phyloP scores from a whole-genome alignment of 2,888 invertebrate genomes.

The Theodoxus fluviatilis region DNA sequence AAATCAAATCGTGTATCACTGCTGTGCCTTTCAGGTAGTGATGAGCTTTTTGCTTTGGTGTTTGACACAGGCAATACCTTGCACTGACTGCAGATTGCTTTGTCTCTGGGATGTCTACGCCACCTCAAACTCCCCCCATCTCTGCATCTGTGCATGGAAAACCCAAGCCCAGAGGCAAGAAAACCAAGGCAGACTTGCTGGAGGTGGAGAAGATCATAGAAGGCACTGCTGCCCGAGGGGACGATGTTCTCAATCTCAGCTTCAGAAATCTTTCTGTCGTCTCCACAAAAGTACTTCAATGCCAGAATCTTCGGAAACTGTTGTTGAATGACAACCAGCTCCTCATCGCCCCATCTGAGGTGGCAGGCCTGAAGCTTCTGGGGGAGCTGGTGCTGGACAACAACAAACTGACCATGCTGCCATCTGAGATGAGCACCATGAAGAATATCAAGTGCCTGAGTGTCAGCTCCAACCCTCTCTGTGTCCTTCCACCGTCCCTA shows the following conservation, averaged over 20 bases:
- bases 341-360: conserved; percentile 59
- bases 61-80: too few species aligned
- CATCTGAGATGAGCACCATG: conserved; percentile 49
- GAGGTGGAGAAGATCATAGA: conserved; percentile 45
- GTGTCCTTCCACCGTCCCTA: conserved; percentile 51
- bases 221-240: conserved; percentile 37
- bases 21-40: too few species aligned
- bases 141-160: too few species aligned
- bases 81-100: too few species aligned
- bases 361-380: conserved; percentile 43
- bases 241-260: conserved; percentile 63
- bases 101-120: too few species aligned
- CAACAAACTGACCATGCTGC: conserved; percentile 61
- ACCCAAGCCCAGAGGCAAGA: too few species aligned
- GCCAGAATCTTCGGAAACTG: conserved; percentile 43
- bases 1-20: too few species aligned
- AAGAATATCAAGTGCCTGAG: conserved; percentile 41
- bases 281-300: conserved; percentile 45
- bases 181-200: too few species aligned
- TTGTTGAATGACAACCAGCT: conserved; percentile 59
- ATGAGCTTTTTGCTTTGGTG: too few species aligned
- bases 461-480: conserved; percentile 50
- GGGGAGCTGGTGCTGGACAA: conserved; percentile 59
- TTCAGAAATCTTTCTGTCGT: conserved; percentile 58
- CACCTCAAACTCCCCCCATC: too few species aligned